Evolutionary conservation across 2,113 vertebrate species (phyloP), one percentile per base, ranked within the genome.

Genomic region (Chloebia gouldiae): DNA sequence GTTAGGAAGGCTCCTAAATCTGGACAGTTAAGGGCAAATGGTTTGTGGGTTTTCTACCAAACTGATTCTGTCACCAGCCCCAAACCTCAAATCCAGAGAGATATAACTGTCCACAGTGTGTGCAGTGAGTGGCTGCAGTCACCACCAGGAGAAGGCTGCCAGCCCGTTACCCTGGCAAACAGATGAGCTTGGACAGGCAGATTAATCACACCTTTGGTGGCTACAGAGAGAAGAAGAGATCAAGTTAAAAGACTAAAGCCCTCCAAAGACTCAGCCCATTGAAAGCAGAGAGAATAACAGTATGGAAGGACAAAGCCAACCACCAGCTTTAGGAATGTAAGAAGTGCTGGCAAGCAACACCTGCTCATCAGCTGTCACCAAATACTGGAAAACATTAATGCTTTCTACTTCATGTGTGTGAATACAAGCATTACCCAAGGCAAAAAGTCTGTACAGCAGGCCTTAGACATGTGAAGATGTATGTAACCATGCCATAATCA

Each of bases 391-490:
- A 81, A 51, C n/a, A 33, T 44, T 47, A 2, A 0, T 30, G 49
- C 27, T 79, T 88, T 64, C 82, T 72, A 20, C 35, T 81, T 65
- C 45, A 22, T 14, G 17, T 4, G 22, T 60, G 40, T 11, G 5
- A 42, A 75, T 20, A 63, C 23, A 86, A 54, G 50, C 57, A 22
- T 19, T 10, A 91, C 21, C 45, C 35, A 73, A 44, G 39, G 57
- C 24, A 66, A 45, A 72, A 65, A 42, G 39, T 28, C 61, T 27
- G 31, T 22, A 47, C 40, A 56, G 27, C 16, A 73, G 30, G 22
- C 20, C 45, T 90, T 5, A 25, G 53, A 76, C 2, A 3, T 44
- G 9, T 2, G 7, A 77, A 77, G n/a, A 56, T 0, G 0, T 10
- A 45, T 35, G 25, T 23, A 50, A 71, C 37, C 56, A 93, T 27